A percentile compares a stretch with the other conserved stretches of the same genome.
phyloP scores from a whole-genome alignment of 2,797 vertebrate genomes.

The Acomys russatus region DNA sequence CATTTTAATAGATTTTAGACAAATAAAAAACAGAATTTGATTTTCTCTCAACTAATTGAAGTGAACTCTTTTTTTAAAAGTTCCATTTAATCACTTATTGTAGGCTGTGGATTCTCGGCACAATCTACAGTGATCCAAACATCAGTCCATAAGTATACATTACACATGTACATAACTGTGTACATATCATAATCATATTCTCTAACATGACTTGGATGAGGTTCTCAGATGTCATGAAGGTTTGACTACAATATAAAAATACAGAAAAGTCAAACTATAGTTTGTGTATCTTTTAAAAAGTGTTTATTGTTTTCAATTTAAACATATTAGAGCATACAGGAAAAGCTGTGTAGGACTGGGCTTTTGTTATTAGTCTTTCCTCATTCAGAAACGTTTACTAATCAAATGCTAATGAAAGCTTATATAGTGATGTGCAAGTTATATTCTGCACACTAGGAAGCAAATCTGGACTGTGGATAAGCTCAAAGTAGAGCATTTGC shows the following conservation, averaged over 20 bases:
- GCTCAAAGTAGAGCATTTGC: not conserved
- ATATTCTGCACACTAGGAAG: constrained; percentile 9
- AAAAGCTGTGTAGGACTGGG: not conserved
- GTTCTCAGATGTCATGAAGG: not conserved
- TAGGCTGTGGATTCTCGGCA: not conserved
- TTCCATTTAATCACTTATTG: not conserved
- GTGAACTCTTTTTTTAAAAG: not conserved
- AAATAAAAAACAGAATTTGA: constrained; percentile 2
- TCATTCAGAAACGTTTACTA: constrained; percentile 24
- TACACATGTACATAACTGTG: not conserved
- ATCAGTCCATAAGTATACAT: not conserved
- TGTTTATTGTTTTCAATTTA: constrained; percentile 38
- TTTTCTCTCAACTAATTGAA: constrained; percentile 39
- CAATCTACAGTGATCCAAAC: not conserved
- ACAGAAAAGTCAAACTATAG: not conserved
- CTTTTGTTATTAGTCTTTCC: constrained; percentile 49
- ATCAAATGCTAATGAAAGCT: not conserved
- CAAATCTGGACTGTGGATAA: not conserved
- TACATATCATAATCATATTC: not conserved
- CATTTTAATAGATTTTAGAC: not conserved
- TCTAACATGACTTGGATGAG: not conserved
- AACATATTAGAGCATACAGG: not conserved
- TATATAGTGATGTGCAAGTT: not conserved
- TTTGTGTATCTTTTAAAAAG: not conserved
- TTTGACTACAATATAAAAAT: constrained; percentile 19